A percentile compares a stretch with the other conserved stretches of the same genome.
These are phyloP conservation scores for Reticulitermes lucifugus DNA, from an alignment of 2,888 invertebrate species.

Conservation along the genomic window DNA sequence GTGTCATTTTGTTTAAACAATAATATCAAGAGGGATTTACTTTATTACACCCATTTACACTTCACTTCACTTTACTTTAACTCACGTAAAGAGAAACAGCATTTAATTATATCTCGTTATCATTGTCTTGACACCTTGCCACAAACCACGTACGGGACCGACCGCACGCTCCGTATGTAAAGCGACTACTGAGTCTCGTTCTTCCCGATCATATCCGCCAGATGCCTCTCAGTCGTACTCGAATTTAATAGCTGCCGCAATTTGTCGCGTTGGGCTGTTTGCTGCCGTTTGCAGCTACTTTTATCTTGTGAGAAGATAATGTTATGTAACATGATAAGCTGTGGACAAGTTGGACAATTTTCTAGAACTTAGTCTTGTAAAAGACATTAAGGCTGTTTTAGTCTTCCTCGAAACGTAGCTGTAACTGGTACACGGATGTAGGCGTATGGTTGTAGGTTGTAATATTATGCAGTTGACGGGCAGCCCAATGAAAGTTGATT, in stretches of 20 bases:
- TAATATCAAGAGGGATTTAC: background rate
- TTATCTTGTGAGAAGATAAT: background rate
- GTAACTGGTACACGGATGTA: constrained; percentile 6
- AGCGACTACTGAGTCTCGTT: background rate
- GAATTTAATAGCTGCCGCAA: background rate
- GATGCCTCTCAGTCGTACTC: background rate
- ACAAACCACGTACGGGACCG: background rate
- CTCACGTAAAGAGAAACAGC: background rate
- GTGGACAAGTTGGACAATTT: background rate
- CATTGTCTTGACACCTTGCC: background rate
- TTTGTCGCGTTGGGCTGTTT: background rate
- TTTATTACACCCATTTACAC: constrained; percentile 10
- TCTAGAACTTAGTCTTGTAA: background rate
- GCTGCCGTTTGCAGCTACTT: background rate
- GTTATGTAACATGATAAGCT: background rate
- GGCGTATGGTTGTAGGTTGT: constrained; percentile 20
- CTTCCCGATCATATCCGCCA: constrained; percentile 7
- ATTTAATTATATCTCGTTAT: background rate
- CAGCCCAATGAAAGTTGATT: constrained; percentile 2
- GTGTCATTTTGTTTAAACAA: constrained; percentile 57
- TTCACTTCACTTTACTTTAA: constrained; percentile 14
- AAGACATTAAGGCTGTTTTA: background rate
- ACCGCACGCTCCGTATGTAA: background rate
- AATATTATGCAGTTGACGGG: background rate
- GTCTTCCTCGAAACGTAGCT: background rate